Percentiles rank a stretch among this genome's conserved stretches.
phyloP scores from a whole-genome alignment of 2,113 vertebrate genomes.

The Gallinago jamesoni region DNA sequence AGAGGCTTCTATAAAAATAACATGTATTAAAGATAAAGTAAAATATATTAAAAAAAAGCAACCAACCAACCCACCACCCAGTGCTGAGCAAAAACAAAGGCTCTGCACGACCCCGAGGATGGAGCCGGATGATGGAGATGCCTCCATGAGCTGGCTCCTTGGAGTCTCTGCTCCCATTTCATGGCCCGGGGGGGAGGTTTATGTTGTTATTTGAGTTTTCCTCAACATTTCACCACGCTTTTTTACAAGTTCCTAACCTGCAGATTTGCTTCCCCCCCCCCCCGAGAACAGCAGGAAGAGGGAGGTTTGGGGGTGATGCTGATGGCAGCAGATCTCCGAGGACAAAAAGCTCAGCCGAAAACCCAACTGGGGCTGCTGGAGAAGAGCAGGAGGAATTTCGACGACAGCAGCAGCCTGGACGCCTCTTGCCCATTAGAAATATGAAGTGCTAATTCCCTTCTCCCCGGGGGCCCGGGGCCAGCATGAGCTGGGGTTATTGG shows the following conservation, averaged over 20 bases:
- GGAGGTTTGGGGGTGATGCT: not conserved
- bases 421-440: not conserved
- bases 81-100: not conserved
- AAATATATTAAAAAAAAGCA: not conserved
- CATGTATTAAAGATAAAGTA: not conserved
- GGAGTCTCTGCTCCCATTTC: not conserved
- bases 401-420: not conserved
- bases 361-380: not conserved
- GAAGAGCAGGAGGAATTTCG: not conserved
- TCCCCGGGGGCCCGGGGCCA: not conserved
- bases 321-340: not conserved
- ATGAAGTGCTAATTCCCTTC: conserved; percentile 63
- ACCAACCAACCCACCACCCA: not conserved
- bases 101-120: accelerated
- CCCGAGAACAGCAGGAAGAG: not conserved
- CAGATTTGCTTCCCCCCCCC: not conserved
- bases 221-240: not conserved
- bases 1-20: not conserved
- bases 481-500: not conserved
- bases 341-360: not conserved
- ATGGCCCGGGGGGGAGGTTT: not conserved
- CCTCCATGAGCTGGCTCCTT: not conserved
- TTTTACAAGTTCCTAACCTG: not conserved
- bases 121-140: not conserved
- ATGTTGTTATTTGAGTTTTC: not conserved